phyloP scores from a whole-genome alignment of 2,888 invertebrate species.

The Deilephila porcellus region DNA sequence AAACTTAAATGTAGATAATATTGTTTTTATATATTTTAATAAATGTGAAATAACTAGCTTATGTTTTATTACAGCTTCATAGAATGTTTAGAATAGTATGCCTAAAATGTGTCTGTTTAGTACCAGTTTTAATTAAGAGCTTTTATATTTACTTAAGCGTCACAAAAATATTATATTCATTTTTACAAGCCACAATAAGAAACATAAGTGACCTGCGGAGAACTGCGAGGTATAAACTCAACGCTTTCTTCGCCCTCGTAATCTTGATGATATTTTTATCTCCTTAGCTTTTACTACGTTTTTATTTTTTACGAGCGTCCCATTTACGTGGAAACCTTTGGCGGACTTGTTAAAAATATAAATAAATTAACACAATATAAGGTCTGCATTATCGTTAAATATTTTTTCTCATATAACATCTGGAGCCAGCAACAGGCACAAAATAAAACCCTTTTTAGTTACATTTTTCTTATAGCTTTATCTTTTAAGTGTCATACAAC shows the following conservation, averaged over 20 bases:
- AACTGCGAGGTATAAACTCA: constrained; percentile 57
- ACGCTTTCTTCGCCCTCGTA: constrained; percentile 56
- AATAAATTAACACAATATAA: constrained; percentile 51
- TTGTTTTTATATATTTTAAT: neutral
- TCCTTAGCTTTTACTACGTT: constrained; percentile 62
- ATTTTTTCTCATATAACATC: neutral
- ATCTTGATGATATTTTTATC: constrained; percentile 73
- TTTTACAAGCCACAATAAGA: constrained; percentile 59
- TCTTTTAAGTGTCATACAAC: no score
- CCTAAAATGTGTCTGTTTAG: neutral
- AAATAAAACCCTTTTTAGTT: neutral
- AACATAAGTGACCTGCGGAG: constrained; percentile 51
- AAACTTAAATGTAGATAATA: constrained; percentile 29
- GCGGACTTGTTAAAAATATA: constrained; percentile 53
- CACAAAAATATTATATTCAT: constrained; percentile 48
- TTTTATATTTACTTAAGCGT: constrained; percentile 31
- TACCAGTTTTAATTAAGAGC: neutral
- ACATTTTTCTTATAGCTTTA: no score
- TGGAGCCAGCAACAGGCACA: neutral
- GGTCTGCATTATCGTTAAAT: constrained; percentile 39
- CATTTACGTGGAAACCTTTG: constrained; percentile 41
- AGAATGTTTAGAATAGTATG: neutral
- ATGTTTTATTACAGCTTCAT: constrained; percentile 4
- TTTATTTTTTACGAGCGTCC: constrained; percentile 61
- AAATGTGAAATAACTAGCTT: neutral